phyloP scores from a whole-genome alignment of 2,113 vertebrate species.

The Trematomus loennbergii region DNA sequence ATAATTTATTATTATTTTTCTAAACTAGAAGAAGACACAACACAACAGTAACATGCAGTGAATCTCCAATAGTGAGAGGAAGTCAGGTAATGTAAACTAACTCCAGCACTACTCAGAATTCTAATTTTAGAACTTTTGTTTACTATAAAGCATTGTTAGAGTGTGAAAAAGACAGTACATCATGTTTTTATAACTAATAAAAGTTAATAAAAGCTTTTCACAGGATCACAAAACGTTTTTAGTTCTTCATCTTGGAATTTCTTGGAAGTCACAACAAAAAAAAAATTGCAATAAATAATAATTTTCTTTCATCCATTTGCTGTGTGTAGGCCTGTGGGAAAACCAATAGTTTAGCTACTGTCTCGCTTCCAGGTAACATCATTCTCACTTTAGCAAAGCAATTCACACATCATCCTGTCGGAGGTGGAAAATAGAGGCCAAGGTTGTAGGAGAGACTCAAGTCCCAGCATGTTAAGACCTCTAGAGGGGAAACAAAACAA shows the following conservation, averaged over 20 bases:
- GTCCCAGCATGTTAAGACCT: constrained; percentile 59
- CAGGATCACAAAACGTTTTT: not conserved
- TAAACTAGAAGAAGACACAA: no score
- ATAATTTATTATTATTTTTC: no score
- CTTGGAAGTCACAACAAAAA: not conserved
- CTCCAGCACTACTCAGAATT: not conserved
- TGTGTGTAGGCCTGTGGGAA: not conserved
- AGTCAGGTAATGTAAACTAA: not conserved
- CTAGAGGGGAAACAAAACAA: constrained; percentile 41
- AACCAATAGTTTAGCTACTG: not conserved
- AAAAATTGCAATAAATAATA: not conserved
- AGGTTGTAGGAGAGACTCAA: constrained; percentile 30
- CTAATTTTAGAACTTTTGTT: no score
- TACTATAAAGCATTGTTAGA: not conserved
- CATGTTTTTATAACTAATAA: not conserved
- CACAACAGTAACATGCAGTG: not conserved
- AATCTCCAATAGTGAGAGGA: not conserved
- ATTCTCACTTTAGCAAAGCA: not conserved
- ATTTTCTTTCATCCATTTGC: not conserved
- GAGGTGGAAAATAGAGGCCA: constrained; percentile 41
- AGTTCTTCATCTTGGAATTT: not conserved
- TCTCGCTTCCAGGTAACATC: not conserved
- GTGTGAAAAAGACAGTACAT: not conserved
- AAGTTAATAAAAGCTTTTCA: not conserved
- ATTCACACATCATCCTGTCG: constrained; percentile 20